Conservation (phyloP, 2,797 vertebrate genomes). For the Eurystomus glaucurus region DNA sequence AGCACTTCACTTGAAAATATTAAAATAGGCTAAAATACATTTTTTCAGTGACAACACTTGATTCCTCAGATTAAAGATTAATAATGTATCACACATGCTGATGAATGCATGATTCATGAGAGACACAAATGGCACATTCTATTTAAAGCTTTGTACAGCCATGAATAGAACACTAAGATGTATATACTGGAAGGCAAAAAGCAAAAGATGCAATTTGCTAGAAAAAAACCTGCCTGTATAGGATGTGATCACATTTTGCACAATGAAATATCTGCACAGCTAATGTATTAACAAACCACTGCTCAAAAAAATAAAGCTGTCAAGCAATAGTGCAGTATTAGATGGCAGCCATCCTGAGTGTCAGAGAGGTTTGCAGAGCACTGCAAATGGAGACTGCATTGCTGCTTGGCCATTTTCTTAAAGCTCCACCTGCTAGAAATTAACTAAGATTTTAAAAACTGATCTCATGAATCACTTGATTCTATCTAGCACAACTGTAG, state of each 20-base stretch:
- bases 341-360: neutral
- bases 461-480: neutral
- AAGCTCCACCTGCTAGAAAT: neutral
- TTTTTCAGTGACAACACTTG: conserved; percentile 5
- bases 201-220: neutral
- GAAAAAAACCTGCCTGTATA: neutral
- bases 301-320: neutral
- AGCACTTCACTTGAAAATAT: neutral
- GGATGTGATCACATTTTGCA: neutral
- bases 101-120: conserved; percentile 71
- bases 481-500: neutral
- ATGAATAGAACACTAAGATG: conserved; percentile 1
- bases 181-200: neutral
- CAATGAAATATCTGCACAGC: neutral
- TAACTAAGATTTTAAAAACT: neutral
- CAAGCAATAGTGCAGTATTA: neutral
- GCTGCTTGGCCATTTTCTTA: neutral
- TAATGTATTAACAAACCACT: neutral
- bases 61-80: conserved; percentile 62
- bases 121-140: conserved; percentile 19
- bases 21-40: neutral
- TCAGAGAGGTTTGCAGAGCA: neutral
- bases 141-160: conserved; percentile 36
- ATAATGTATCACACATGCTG: conserved; percentile 52
- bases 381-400: neutral